These are phyloP conservation scores for Gnathonemus longibarbis DNA, from an alignment of 2,113 vertebrate genomes.

Conservation along the genomic window DNA sequence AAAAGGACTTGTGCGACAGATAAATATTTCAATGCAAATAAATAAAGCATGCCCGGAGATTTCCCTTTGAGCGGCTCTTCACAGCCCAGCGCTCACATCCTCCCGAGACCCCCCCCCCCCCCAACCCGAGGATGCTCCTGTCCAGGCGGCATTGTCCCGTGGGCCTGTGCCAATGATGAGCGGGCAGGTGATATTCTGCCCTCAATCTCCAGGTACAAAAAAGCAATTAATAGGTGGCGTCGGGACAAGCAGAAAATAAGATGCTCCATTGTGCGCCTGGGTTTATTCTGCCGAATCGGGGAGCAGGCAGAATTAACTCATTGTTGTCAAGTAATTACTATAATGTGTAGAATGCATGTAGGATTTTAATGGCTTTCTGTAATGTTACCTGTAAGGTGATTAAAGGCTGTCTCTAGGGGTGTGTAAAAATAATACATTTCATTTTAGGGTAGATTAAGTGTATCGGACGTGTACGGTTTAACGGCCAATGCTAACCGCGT, in stretches of 20 bases:
- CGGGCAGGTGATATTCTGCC: conserved; percentile 60
- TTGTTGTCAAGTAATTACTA: conserved; percentile 69
- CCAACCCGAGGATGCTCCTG: conserved; percentile 37
- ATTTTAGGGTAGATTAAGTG: conserved; percentile 58
- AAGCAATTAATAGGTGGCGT: conserved; percentile 65
- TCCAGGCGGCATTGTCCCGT: conserved; percentile 35
- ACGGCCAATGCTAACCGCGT: conserved; percentile 52
- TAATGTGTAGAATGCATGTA: conserved; percentile 58
- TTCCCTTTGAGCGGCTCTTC: conserved; percentile 82
- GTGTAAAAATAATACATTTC: conserved; percentile 52
- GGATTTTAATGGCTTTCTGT: conserved; percentile 55
- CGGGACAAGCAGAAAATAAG: conserved; percentile 48
- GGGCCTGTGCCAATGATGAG: conserved; percentile 41
- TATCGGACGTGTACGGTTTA: conserved; percentile 51
- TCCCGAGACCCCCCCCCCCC: conserved; percentile 54
- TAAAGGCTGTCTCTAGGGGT: conserved; percentile 43
- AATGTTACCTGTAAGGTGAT: conserved; percentile 49
- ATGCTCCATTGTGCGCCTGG: conserved; percentile 53
- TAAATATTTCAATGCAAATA: conserved; percentile 99
- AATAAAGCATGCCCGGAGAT: conserved; percentile 94
- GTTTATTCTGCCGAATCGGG: conserved; percentile 46
- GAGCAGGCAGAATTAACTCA: conserved; percentile 47
- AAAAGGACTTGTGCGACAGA: conserved; percentile 78
- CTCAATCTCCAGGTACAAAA: conserved; percentile 66
- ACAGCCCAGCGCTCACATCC: conserved; percentile 74